Conservation (phyloP, 2,797 vertebrate genomes). For the Zenarchopterus dispar region DNA sequence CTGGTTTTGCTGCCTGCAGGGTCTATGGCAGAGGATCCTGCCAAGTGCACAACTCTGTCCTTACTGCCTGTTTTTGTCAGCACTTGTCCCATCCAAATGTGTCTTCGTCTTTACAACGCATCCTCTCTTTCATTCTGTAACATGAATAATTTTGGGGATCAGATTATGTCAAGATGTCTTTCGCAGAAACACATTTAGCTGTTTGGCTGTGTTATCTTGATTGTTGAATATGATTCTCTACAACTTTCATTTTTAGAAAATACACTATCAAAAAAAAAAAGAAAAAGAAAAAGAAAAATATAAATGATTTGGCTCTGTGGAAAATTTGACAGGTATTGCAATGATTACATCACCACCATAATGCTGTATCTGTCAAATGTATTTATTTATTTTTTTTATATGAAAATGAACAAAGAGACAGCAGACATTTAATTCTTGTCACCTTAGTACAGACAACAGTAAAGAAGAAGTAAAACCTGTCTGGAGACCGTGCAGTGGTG, state of each 20-base stretch:
- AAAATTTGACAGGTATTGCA: neutral
- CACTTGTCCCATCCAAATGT: slow-evolving; percentile 13
- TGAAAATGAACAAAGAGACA: slow-evolving; percentile 59
- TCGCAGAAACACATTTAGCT: too few species aligned
- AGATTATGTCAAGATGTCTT: neutral
- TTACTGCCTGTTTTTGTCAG: slow-evolving; percentile 29
- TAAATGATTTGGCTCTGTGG: too few species aligned
- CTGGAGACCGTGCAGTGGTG: slow-evolving; percentile 12
- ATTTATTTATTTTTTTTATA: slow-evolving; percentile 67
- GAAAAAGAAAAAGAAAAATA: too few species aligned
- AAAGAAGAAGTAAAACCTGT: slow-evolving; percentile 26
- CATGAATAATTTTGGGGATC: neutral
- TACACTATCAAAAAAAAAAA: too few species aligned
- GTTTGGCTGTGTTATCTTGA: too few species aligned
- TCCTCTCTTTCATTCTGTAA: neutral
- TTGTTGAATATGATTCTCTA: too few species aligned
- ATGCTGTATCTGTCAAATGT: slow-evolving; percentile 42
- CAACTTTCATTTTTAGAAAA: too few species aligned
- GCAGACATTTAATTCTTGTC: slow-evolving; percentile 40
- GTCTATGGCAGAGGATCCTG: slow-evolving; percentile 22
- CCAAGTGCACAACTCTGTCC: slow-evolving; percentile 16
- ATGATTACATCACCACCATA: slow-evolving; percentile 12
- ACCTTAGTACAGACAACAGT: slow-evolving; percentile 48
- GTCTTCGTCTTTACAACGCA: neutral
- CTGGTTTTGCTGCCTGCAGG: slow-evolving; percentile 15